Conservation (phyloP, 2,113 vertebrate genomes). For the Stegostoma tigrinum region DNA sequence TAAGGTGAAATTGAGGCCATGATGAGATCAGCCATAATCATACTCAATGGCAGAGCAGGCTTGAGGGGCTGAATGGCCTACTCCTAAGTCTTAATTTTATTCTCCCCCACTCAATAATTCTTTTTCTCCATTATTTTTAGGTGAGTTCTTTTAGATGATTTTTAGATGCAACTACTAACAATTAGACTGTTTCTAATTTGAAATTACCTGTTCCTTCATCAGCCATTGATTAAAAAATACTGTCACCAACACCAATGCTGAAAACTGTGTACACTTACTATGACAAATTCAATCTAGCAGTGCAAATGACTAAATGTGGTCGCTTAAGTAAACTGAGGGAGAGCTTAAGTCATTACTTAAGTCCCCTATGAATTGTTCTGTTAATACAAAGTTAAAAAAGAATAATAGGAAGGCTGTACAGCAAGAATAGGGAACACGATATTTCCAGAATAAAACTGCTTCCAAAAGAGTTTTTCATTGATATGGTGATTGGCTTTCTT, state of each 20-base stretch:
- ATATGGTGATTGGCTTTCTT: not conserved
- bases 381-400: not conserved
- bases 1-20: too few relatives aligned
- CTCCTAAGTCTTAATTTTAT: not conserved
- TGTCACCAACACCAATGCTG: not conserved
- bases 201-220: not conserved
- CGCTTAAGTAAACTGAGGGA: not conserved
- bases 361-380: not conserved
- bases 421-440: not conserved
- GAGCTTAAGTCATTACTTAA: not conserved
- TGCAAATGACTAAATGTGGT: not conserved
- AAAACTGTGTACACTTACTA: too few relatives aligned
- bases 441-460: not conserved
- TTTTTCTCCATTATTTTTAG: not conserved
- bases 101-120: not conserved
- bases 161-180: not conserved
- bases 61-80: too few relatives aligned
- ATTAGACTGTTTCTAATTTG: not conserved
- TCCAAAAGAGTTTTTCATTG: not conserved
- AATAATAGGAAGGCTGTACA: not conserved
- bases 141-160: not conserved
- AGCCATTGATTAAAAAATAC: not conserved
- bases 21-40: too few relatives aligned
- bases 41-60: too few relatives aligned
- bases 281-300: not conserved